These are phyloP conservation scores for Protonibea diacanthus DNA, from an alignment of 2,797 vertebrate species.

Conservation along the genomic window DNA sequence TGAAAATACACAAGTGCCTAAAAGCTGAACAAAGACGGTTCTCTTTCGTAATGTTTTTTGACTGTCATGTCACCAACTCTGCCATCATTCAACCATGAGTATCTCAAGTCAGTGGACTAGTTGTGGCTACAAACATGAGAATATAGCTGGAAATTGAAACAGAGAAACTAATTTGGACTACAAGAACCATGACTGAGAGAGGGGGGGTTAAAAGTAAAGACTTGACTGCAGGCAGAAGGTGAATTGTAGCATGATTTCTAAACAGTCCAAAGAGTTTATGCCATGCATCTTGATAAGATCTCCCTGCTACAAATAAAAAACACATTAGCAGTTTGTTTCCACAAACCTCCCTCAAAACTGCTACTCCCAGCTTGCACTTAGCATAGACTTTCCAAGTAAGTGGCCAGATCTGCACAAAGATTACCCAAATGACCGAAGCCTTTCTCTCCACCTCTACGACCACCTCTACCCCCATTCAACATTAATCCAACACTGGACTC, in stretches of 20 bases:
- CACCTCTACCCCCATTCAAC: conserved; percentile 34
- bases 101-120: neutral
- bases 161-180: neutral
- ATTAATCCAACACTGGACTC: conserved; percentile 39
- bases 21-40: neutral
- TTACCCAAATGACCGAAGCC: conserved; percentile 72
- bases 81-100: neutral
- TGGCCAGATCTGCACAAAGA: conserved; percentile 75
- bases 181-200: neutral
- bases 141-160: conserved; percentile 12
- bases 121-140: neutral
- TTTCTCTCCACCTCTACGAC: conserved; percentile 55
- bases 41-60: neutral
- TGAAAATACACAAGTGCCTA: neutral
- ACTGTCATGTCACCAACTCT: neutral
- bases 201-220: conserved; percentile 27
- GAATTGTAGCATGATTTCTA: conserved; percentile 55
- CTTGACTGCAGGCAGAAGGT: conserved; percentile 32
- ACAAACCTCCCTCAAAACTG: conserved; percentile 63
- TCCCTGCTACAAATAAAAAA: conserved; percentile 80
- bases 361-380: conserved; percentile 73
- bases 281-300: conserved; percentile 74
- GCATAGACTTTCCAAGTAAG: conserved; percentile 60
- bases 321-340: conserved; percentile 83
- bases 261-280: conserved; percentile 78